Evolutionary conservation across 2,888 invertebrate genomes (phyloP).

Genomic region (Phyllotreta striolata): DNA sequence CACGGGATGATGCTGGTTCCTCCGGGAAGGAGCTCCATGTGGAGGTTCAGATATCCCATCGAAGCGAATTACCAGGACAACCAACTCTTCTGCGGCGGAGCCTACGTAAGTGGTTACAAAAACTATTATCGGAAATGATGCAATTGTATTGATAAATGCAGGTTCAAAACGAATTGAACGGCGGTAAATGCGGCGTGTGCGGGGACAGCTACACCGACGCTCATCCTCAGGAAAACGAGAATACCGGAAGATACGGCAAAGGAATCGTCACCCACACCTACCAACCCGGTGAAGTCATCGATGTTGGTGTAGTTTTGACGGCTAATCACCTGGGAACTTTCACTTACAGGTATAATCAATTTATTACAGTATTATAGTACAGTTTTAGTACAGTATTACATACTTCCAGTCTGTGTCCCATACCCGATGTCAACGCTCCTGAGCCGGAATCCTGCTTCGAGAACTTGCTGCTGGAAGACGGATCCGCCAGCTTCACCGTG

Average conservation of each 20-base stretch:
- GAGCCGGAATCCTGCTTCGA: constrained; percentile 62
- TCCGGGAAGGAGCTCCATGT: constrained; percentile 63
- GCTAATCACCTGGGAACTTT: constrained; percentile 58
- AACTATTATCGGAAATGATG: no score
- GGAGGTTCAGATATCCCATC: constrained; percentile 61
- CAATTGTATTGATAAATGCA: constrained; percentile 10
- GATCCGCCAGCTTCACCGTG: constrained; percentile 42
- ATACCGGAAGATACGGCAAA: constrained; percentile 60
- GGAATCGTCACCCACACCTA: constrained; percentile 59
- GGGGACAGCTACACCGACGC: constrained; percentile 57
- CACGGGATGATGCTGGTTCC: constrained; percentile 66
- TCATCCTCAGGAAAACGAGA: constrained; percentile 59
- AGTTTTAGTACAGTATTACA: background rate
- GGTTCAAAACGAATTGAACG: constrained; percentile 35
- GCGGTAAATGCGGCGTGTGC: constrained; percentile 58
- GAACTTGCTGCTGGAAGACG: constrained; percentile 53
- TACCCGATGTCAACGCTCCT: constrained; percentile 51
- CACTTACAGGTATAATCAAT: constrained; percentile 34
- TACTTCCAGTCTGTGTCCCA: constrained; percentile 56
- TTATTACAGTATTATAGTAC: no score
- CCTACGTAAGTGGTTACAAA: constrained; percentile 57
- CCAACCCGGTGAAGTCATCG: constrained; percentile 51
- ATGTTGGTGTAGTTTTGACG: constrained; percentile 55
- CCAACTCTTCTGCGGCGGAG: constrained; percentile 66
- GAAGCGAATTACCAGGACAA: constrained; percentile 65